These are phyloP conservation scores for Pipistrellus kuhlii DNA, from an alignment of 2,797 vertebrate species.

Conservation along the genomic window DNA sequence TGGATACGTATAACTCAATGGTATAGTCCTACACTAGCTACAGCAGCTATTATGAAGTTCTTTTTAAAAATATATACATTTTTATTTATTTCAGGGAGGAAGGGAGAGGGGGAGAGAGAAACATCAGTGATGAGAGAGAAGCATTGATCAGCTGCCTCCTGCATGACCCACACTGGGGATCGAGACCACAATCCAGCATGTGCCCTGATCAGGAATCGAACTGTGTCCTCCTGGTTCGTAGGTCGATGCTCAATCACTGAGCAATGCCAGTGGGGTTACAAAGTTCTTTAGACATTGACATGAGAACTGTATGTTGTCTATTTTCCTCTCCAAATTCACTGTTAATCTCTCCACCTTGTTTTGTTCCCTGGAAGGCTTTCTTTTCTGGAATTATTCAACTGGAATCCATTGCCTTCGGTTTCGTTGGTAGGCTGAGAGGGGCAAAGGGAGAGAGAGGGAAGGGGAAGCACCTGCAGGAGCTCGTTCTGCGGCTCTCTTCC, in stretches of 20 bases:
- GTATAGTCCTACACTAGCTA: background rate
- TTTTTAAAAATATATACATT: background rate
- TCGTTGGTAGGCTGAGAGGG: background rate
- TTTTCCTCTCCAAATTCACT: background rate
- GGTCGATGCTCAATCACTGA: too few relatives aligned
- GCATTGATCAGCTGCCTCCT: too few relatives aligned
- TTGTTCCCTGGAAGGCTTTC: background rate
- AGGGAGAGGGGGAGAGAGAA: too few relatives aligned
- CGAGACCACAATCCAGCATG: too few relatives aligned
- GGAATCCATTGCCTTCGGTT: background rate
- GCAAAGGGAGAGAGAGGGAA: fast-evolving
- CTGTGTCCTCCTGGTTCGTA: too few relatives aligned
- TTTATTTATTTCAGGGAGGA: too few relatives aligned
- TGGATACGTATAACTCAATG: background rate
- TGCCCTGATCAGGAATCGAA: too few relatives aligned
- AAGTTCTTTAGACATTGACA: background rate
- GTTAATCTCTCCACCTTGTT: background rate
- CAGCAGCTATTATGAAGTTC: background rate
- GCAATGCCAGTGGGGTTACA: background rate
- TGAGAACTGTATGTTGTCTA: background rate
- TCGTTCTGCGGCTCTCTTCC: background rate
- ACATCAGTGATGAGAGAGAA: too few relatives aligned
- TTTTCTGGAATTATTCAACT: background rate
- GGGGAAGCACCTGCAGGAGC: background rate
- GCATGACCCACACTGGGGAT: too few relatives aligned